These are phyloP conservation scores for Neogobius melanostomus DNA, from an alignment of 2,113 vertebrate species.

Conservation along the genomic window DNA sequence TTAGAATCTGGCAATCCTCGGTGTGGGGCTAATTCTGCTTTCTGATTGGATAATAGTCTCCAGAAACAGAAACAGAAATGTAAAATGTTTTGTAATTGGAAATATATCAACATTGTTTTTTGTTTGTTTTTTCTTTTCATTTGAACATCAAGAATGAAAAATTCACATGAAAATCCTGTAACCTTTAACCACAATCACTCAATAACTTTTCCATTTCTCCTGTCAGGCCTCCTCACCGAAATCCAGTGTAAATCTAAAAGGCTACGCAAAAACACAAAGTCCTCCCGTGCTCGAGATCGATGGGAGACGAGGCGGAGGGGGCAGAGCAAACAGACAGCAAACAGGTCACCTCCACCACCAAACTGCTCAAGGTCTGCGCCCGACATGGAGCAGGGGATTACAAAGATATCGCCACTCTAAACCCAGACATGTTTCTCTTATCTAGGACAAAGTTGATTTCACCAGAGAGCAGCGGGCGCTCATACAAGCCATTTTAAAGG, in stretches of 20 bases:
- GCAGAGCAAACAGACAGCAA: slow-evolving; percentile 80
- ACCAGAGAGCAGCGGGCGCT: slow-evolving; percentile 86
- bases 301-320: slow-evolving; percentile 79
- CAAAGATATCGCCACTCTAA: neutral
- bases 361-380: slow-evolving; percentile 80
- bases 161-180: neutral
- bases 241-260: slow-evolving; percentile 98
- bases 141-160: no score
- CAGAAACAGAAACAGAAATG: no score
- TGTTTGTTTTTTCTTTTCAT: no score
- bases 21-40: no score
- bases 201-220: slow-evolving; percentile 22
- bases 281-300: slow-evolving; percentile 73
- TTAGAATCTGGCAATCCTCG: no score
- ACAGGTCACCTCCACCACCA: slow-evolving; percentile 93
- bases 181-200: slow-evolving; percentile 21
- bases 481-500: slow-evolving; percentile 86
- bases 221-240: slow-evolving; percentile 92
- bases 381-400: no score
- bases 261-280: slow-evolving; percentile 87
- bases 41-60: no score
- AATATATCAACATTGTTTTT: no score
- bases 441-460: slow-evolving; percentile 89
- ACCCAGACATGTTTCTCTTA: slow-evolving; percentile 59
- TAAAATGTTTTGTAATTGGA: no score